Percentiles rank a stretch among this genome's conserved stretches.
phyloP scores from a whole-genome alignment of 2,888 invertebrate species.

The Autographa gamma region DNA sequence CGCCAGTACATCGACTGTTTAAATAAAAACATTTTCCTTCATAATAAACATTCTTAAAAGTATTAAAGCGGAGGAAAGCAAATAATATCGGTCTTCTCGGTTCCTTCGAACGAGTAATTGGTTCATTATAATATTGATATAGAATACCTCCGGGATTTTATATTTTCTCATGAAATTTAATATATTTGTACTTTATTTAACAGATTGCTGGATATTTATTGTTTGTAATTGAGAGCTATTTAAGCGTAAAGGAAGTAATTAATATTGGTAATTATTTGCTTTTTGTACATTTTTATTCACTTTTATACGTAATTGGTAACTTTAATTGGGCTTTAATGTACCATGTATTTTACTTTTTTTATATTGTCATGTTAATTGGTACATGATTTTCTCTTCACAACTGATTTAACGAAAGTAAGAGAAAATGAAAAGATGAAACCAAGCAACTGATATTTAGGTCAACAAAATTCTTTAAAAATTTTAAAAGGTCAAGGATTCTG shows the following conservation, averaged over 20 bases:
- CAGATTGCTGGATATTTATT: conserved; percentile 17
- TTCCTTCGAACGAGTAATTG: conserved; percentile 35
- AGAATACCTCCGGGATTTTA: conserved; percentile 28
- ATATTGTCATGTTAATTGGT: too few species aligned
- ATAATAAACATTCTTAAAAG: neutral
- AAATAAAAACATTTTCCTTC: neutral
- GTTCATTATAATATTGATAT: conserved; percentile 47
- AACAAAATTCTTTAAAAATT: too few species aligned
- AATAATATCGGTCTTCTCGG: conserved; percentile 15
- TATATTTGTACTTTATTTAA: conserved; percentile 10
- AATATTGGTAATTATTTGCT: neutral
- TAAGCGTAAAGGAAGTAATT: neutral
- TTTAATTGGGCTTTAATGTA: neutral
- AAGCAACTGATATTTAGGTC: too few species aligned
- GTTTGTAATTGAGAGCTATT: neutral
- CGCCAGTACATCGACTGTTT: neutral
- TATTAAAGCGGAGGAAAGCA: neutral
- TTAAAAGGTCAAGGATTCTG: too few species aligned
- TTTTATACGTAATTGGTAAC: neutral
- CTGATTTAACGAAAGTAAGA: too few species aligned
- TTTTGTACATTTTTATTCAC: neutral
- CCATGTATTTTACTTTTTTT: neutral
- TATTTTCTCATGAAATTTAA: conserved; percentile 34
- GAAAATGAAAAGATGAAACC: too few species aligned
- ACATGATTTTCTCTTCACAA: too few species aligned